Conservation (phyloP, 2,888 invertebrate genomes). For the Dryocosmus kuriphilus region DNA sequence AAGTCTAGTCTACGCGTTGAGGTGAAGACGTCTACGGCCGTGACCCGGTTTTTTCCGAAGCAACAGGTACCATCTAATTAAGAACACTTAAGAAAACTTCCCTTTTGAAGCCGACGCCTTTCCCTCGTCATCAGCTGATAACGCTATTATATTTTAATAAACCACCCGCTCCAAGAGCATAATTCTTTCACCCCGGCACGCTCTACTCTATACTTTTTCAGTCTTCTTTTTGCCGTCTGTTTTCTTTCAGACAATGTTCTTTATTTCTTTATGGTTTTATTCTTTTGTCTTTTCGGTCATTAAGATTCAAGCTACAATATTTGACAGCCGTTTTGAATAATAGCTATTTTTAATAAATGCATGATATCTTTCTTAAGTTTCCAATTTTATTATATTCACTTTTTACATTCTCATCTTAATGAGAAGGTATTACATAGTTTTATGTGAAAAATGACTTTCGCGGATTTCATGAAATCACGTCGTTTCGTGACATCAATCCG, state of each 20-base stretch:
- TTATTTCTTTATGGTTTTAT: constrained; percentile 27
- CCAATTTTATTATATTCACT: no score
- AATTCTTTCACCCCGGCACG: constrained; percentile 32
- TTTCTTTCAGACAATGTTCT: constrained; percentile 30
- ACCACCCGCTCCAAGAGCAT: constrained; percentile 59
- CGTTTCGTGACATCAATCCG: no score
- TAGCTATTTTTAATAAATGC: no score
- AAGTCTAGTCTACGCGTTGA: constrained; percentile 68
- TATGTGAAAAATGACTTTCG: no score
- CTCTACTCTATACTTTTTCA: constrained; percentile 12
- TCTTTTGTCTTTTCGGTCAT: not conserved
- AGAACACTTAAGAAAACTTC: constrained; percentile 78
- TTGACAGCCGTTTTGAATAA: not conserved
- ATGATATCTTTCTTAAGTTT: no score
- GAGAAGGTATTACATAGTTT: no score
- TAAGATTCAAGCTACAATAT: not conserved
- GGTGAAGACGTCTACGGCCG: constrained; percentile 72
- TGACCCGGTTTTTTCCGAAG: constrained; percentile 78
- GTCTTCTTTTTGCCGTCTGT: not conserved
- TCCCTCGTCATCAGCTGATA: constrained; percentile 71
- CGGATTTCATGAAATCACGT: no score
- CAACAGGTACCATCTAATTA: constrained; percentile 78
- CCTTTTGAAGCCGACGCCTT: constrained; percentile 77
- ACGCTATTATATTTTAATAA: constrained; percentile 78
- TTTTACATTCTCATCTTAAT: no score